Base-by-base conservation (phyloP, 2,113 vertebrate genomes). In the Perccottus glenii region DNA sequence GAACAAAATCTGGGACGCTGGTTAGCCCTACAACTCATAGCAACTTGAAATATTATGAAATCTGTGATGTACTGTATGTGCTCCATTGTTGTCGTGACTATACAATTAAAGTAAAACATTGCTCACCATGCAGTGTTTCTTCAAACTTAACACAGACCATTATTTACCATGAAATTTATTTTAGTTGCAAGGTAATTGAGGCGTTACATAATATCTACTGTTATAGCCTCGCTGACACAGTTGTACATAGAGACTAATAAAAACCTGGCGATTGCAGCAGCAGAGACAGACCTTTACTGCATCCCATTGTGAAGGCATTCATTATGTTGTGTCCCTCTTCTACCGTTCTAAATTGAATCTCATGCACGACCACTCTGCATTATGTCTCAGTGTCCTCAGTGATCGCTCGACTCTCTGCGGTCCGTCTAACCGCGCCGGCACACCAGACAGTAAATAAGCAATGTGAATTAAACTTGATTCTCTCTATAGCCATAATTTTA, bases 1-100 rank as follows among this genome's bases (percentile, higher is more conserved):
- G 64, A 78, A 62, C 52, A 64, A 79, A 84, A 89, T 87, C 81
- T 83, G 64, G 85, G 85, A 85, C 85, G 66, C 70, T 16, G 67
- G 77, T 78, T 80, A 82, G 78, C 85, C 80, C 80, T 85, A 80
- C 65, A 76, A 62, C 56, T 45, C 10, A 6, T 60, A 78, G 71
- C 69, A 75, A 45, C 27, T 48, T 45, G 38, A 42, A 73, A 62
- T 44, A 45, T 57, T 50, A 61, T 48, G 16, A 60, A 44, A 19
- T 46, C 32, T 69, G 48, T 42, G 32, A 59, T 62, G 58, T n/a
- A n/a, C n/a, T n/a, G n/a, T 11, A 33, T 35, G 27, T 44, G 36
- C 56, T 27, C 50, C 9, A 55, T 60, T 15, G 35, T 43, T 43
- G 11, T 53, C 11, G 3, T 27, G 19, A 27, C 19, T 27, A 3